phyloP scores from a whole-genome alignment of 1,140 invertebrate genomes.

The Zaprionus ghesquierei region DNA sequence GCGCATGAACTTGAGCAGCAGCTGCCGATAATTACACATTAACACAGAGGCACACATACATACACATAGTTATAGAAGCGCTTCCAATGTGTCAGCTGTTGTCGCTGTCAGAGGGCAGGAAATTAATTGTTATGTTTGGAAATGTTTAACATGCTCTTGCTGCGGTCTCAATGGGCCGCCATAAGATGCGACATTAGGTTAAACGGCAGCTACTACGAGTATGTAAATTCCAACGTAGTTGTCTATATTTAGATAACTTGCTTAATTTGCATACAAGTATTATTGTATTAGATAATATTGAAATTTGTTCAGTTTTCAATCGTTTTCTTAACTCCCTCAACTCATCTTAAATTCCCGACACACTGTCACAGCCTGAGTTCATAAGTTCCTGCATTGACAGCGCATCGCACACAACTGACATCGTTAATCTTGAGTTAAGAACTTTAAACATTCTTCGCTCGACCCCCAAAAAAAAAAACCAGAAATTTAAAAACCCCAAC shows the following conservation, averaged over 20 bases:
- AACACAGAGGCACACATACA: neutral
- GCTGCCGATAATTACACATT: constrained; percentile 25
- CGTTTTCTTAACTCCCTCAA: neutral
- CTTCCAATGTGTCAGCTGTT: constrained; percentile 36
- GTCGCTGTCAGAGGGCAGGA: constrained; percentile 49
- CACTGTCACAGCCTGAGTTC: constrained; percentile 1
- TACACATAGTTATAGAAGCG: neutral
- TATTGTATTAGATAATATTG: no score
- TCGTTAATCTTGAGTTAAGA: constrained; percentile 68
- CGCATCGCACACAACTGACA: constrained; percentile 42
- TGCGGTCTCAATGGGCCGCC: constrained; percentile 42
- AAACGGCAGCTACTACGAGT: neutral
- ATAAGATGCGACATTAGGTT: constrained; percentile 9
- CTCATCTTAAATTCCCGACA: constrained; percentile 50
- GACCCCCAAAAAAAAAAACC: constrained; percentile 21
- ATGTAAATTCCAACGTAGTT: neutral
- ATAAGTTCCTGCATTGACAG: constrained; percentile 33
- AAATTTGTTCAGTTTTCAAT: neutral
- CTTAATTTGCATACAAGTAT: no score
- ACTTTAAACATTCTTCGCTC: constrained; percentile 34
- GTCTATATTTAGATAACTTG: neutral
- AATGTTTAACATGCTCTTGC: constrained; percentile 42
- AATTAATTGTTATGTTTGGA: constrained; percentile 63
- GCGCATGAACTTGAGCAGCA: constrained; percentile 23
- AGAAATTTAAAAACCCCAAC: constrained; percentile 32